Evolutionary conservation across 2,888 invertebrate species (phyloP), one percentile per base, ranked within the genome.

Genomic region (Amiota communis): DNA sequence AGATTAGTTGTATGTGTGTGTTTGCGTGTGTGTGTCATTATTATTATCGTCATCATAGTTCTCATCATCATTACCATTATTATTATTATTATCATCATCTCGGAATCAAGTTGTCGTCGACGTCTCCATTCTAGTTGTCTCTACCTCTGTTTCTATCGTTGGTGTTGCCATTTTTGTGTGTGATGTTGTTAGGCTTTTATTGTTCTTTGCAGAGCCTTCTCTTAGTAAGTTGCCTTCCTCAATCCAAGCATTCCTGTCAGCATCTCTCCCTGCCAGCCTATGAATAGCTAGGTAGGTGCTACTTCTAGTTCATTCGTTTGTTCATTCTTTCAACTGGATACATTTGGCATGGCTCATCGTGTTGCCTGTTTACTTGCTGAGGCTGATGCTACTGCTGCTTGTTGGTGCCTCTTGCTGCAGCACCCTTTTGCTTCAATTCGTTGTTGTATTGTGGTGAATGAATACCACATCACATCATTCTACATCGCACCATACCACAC

Each of bases 141-240:
- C 36, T 36, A 36, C 36, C 36, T 6, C 6, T 36, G 6, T 36
- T 36, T 36, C 36, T 23, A 23, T 3, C 23, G 36, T 36, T 36
- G 47, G 56, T 17, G 8, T 15, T 17, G 9, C 36, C 36, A 36
- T 20, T 59, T 10, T n/a, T 11, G n/a, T 59, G 17, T 9, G 8
- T 46, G 64, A 8, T 73, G 73, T 68, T 73, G 76, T 73, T 72
- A 70, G 63, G 59, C 57, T 53, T 48, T 59, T 59, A 17, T 59
- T 59, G 17, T 59, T 59, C 23, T 59, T 23, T 59, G n/a, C 1
- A 46, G 15, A 46, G 15, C 53, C 53, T 53, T 74, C 65, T 70
- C 71, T 73, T 78, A 79, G 82, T 81, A 76, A 74, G 80, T 77
- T 75, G 36, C 47, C 49, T 48, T 36, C 48, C 15, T 20, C 46